Base-by-base conservation (phyloP, 2,888 invertebrate species). In the Platycheirus rosarum region DNA sequence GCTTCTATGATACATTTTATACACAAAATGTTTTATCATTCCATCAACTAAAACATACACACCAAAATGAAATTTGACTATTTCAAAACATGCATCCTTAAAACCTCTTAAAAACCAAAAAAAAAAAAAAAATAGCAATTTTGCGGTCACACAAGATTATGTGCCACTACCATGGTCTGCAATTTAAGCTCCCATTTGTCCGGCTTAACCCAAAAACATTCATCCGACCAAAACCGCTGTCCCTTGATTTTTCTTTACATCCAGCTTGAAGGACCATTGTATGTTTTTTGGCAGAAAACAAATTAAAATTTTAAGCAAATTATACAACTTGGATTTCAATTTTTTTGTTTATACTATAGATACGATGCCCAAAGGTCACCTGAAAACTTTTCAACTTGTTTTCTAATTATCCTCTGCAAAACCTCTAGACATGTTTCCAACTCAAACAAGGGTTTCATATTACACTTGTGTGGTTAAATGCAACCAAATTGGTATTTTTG, bases 381-480 rank as follows among this genome's bases (percentile, higher is more conserved):
- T 23, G 2, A 23, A 32, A 32, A 8, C 29, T 32, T 3, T 32
- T 32, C 8, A 6, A 6, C 8, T 32, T 7, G 4, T 32, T 7
- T 32, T 32, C 8, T 32, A 5, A 32, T 32, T 32, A 1, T 32
- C 1, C 29, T 32, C 23, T 23, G 6, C 23, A 23, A 23, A 23
- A 23, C 23, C 6, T 23, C 23, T 8, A 7, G 29, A 32, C 29
- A 32, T 32, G 29, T 32, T 32, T 23, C 35, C 29, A 35, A 23
- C 53, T 8, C 26, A 46, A n/a, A 68, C 53, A 26, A 37, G 68
- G 2, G 23, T 23, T 23, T 55, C 46, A 29, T 23, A 37, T 68
- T 46, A 69, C 37, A 35, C 7, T 37, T 37, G 13, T 32, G 46
- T 23, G 32, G 53, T 32, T 68, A 53, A 68, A 44, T 46, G 32